phyloP scores from a whole-genome alignment of 2,113 vertebrate species.

The Ibidorhyncha struthersii region DNA sequence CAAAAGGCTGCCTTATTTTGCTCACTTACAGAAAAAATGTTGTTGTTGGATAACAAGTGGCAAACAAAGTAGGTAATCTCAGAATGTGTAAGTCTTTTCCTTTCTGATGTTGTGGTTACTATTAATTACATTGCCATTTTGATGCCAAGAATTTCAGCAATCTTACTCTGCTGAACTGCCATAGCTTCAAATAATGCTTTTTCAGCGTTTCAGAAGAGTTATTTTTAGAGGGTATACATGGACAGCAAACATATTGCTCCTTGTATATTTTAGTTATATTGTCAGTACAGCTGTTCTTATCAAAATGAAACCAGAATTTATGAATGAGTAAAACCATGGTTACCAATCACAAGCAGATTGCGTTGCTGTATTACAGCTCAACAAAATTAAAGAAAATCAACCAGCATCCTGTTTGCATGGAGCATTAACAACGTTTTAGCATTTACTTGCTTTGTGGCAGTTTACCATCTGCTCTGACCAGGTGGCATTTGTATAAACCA shows the following conservation, averaged over 20 bases:
- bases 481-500: constrained; percentile 63
- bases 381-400: constrained; percentile 64
- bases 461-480: constrained; percentile 71
- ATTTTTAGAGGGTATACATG: constrained; percentile 7
- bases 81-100: not conserved
- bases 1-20: not conserved
- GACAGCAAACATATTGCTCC: constrained; percentile 26
- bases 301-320: constrained; percentile 61
- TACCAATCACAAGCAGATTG: constrained; percentile 42
- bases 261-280: constrained; percentile 31
- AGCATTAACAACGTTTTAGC: constrained; percentile 33
- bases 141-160: not conserved
- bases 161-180: not conserved
- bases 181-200: not conserved
- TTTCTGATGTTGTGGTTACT: not conserved
- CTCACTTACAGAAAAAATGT: not conserved
- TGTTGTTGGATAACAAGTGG: not conserved
- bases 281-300: constrained; percentile 62
- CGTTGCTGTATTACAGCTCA: constrained; percentile 30
- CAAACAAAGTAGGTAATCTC: not conserved
- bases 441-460: constrained; percentile 36
- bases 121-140: not conserved
- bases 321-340: constrained; percentile 53
- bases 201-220: constrained; percentile 3
- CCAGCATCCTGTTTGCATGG: constrained; percentile 33